These are phyloP conservation scores for Clarias gariepinus DNA, from an alignment of 2,113 vertebrate genomes.

Conservation along the genomic window DNA sequence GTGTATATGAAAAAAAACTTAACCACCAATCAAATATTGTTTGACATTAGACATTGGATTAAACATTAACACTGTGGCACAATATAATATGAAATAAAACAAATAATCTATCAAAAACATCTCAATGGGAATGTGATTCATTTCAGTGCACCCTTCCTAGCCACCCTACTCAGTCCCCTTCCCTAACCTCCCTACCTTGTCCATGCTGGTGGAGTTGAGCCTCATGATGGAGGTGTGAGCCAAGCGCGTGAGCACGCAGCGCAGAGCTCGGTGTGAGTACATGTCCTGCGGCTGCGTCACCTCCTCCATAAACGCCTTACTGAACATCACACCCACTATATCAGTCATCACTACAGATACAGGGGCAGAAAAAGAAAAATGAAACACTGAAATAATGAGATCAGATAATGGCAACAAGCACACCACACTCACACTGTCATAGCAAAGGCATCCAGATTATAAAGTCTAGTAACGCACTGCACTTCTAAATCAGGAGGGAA, in stretches of 20 bases:
- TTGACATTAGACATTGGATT: neutral
- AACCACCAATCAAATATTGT: neutral
- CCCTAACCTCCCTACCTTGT: conserved; percentile 74
- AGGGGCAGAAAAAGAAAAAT: neutral
- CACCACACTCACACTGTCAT: neutral
- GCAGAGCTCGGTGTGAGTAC: conserved; percentile 86
- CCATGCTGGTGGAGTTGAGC: conserved; percentile 92
- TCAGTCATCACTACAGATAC: conserved; percentile 83
- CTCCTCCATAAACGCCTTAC: conserved; percentile 87
- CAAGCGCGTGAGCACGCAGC: conserved; percentile 84
- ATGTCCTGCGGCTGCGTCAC: conserved; percentile 89
- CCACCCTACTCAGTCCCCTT: neutral
- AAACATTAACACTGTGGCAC: neutral
- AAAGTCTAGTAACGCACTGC: neutral
- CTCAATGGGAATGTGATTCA: neutral
- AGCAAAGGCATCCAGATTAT: neutral
- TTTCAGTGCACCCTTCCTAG: neutral
- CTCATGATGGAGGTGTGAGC: conserved; percentile 93
- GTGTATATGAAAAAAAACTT: neutral
- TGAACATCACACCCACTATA: conserved; percentile 89
- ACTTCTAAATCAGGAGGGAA: neutral
- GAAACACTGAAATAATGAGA: neutral
- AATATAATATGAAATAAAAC: neutral
- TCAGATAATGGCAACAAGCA: neutral
- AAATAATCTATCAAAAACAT: neutral